phyloP scores from a whole-genome alignment of 2,113 vertebrate genomes.

The Eolophus roseicapilla region DNA sequence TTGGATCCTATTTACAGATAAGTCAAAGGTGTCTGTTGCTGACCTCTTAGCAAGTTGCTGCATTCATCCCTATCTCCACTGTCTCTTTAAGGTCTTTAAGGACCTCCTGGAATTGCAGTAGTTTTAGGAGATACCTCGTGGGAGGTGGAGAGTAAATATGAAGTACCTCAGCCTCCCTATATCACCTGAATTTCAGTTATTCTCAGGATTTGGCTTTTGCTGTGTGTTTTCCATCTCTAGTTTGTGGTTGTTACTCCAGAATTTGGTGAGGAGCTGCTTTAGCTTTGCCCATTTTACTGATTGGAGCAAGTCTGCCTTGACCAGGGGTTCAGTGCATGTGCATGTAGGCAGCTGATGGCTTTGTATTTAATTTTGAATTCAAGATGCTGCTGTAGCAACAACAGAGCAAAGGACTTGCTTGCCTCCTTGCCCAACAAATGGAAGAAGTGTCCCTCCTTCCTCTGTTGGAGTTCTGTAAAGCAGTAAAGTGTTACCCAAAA shows the following conservation, averaged over 20 bases:
- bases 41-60: background rate
- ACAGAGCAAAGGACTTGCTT: background rate
- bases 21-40: background rate
- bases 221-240: background rate
- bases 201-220: background rate
- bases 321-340: background rate
- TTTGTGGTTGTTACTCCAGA: background rate
- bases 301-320: background rate
- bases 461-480: background rate
- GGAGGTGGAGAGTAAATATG: accelerated
- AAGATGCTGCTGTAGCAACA: background rate
- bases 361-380: background rate
- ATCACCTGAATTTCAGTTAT: background rate
- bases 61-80: background rate
- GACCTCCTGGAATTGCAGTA: background rate
- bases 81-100: background rate
- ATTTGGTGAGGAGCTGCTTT: background rate
- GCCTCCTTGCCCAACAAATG: background rate
- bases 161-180: background rate
- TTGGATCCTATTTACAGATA: background rate
- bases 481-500: accelerated
- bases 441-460: background rate
- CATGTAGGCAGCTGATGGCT: background rate
- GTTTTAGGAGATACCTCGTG: background rate
- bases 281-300: background rate